Conservation (phyloP, 1,140 invertebrate genomes). For the Macrotrachela quadricornifera region DNA sequence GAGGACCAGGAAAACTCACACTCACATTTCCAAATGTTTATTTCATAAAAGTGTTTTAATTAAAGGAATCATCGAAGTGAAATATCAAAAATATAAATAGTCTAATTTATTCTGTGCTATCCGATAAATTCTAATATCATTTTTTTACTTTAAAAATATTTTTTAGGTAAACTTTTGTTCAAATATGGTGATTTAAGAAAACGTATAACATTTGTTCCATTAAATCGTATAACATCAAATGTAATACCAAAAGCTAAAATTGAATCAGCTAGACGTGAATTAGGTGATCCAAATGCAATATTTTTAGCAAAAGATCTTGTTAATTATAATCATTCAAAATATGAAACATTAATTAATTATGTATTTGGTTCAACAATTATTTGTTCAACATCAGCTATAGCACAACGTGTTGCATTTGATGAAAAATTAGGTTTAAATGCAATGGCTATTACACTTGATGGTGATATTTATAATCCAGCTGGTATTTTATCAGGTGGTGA, state of each 20-base stretch:
- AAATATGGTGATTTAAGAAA: conserved; percentile 53
- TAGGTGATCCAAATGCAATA: conserved; percentile 39
- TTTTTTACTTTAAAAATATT: no score
- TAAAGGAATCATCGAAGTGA: no score
- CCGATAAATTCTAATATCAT: no score
- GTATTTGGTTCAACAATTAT: conserved; percentile 68
- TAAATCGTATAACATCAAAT: conserved; percentile 58
- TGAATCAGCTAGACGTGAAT: conserved; percentile 37
- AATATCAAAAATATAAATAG: no score
- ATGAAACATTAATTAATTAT: conserved; percentile 58
- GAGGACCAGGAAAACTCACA: no score
- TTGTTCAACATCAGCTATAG: conserved; percentile 54
- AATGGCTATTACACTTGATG: conserved; percentile 66
- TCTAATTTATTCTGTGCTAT: no score
- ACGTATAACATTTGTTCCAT: conserved; percentile 61
- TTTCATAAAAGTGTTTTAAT: no score
- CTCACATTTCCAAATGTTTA: no score
- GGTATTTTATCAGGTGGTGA: conserved; percentile 65
- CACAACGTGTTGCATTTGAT: conserved; percentile 54
- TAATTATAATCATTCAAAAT: conserved; percentile 41
- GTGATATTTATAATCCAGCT: conserved; percentile 67
- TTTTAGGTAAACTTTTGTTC: conserved; percentile 45
- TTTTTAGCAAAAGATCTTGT: conserved; percentile 58
- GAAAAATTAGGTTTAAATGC: conserved; percentile 34
- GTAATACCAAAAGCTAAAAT: conserved; percentile 37